Conservation (phyloP, 2,113 vertebrate species). For the Seriola aureovittata region DNA sequence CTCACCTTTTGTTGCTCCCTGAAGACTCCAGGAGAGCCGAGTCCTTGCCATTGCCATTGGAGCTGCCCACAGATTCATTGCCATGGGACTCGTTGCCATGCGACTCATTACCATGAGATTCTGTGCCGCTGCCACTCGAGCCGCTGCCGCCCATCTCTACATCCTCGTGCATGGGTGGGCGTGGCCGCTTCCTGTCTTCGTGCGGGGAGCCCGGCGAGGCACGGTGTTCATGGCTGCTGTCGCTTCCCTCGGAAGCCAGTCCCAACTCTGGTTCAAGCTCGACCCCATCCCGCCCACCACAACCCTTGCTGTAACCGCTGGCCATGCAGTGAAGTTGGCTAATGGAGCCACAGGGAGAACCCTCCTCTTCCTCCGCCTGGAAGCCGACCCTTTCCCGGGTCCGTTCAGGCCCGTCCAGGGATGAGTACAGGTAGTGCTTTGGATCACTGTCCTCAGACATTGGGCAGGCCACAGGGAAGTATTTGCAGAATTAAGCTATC, state of each 20-base stretch:
- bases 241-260: slow-evolving; percentile 82
- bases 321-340: slow-evolving; percentile 82
- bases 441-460: slow-evolving; percentile 78
- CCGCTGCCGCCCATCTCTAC: slow-evolving; percentile 90
- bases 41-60: slow-evolving; percentile 86
- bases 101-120: slow-evolving; percentile 88
- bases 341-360: slow-evolving; percentile 47
- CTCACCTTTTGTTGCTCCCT: slow-evolving; percentile 88
- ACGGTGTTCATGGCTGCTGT: slow-evolving; percentile 80
- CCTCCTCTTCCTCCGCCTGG: slow-evolving; percentile 53
- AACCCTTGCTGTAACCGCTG: slow-evolving; percentile 58
- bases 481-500: slow-evolving; percentile 33
- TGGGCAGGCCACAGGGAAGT: not conserved
- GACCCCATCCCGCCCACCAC: slow-evolving; percentile 46
- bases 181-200: slow-evolving; percentile 69
- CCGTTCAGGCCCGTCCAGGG: slow-evolving; percentile 63
- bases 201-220: slow-evolving; percentile 49
- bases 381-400: slow-evolving; percentile 54
- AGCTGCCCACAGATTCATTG: slow-evolving; percentile 86
- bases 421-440: slow-evolving; percentile 75
- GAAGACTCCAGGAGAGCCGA: slow-evolving; percentile 86
- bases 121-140: slow-evolving; percentile 88
- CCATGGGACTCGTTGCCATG: slow-evolving; percentile 86
- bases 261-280: slow-evolving; percentile 68
- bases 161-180: slow-evolving; percentile 86